Conservation (phyloP, 2,888 invertebrate species). For the Deilephila elpenor region DNA sequence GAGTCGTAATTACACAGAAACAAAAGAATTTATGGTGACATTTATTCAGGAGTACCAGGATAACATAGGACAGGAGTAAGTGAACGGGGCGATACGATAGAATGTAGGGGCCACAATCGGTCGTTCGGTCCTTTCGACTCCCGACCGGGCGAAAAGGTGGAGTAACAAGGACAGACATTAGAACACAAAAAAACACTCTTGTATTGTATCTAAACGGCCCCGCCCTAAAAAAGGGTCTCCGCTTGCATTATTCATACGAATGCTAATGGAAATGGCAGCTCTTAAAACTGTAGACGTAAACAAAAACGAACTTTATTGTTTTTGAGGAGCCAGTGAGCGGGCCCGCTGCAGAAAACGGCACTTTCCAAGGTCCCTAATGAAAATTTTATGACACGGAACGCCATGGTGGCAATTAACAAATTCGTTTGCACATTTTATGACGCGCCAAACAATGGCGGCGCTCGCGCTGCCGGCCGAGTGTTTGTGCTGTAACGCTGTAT, state of each 20-base stretch:
- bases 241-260: conserved; percentile 66
- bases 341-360: conserved; percentile 29
- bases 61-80: not conserved
- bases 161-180: conserved; percentile 45
- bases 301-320: conserved; percentile 58
- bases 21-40: conserved; percentile 3
- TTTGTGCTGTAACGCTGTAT: conserved; percentile 36
- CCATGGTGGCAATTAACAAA: conserved; percentile 53
- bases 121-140: not conserved
- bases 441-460: conserved; percentile 38
- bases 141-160: conserved; percentile 40
- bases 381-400: conserved; percentile 50
- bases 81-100: not conserved
- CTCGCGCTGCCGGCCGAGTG: conserved; percentile 38
- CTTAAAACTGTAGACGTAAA: conserved; percentile 60
- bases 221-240: conserved; percentile 49
- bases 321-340: conserved; percentile 40
- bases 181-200: conserved; percentile 44
- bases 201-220: conserved; percentile 45
- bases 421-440: conserved; percentile 52
- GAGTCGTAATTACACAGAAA: not conserved
- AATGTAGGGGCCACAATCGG: not conserved
- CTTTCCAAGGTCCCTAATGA: conserved; percentile 41
- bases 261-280: conserved; percentile 63
- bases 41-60: conserved; percentile 8